These are phyloP conservation scores for Myrmecobius fasciatus DNA, from an alignment of 2,113 vertebrate genomes.

Conservation along the genomic window DNA sequence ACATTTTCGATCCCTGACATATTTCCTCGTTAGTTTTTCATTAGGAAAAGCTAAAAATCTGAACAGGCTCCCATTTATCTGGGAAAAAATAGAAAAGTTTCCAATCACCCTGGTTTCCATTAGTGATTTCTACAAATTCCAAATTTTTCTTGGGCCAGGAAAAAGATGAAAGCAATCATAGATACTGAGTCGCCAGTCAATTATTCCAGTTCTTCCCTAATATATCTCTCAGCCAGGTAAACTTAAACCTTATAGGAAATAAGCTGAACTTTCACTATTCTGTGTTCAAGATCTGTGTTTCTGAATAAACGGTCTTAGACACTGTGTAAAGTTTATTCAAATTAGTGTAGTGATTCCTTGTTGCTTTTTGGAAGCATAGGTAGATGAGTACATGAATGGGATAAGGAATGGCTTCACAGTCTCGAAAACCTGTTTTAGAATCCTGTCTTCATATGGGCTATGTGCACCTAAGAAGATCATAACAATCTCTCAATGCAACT, in stretches of 20 bases:
- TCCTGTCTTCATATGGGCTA: background rate
- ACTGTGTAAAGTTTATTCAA: background rate
- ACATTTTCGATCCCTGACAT: background rate
- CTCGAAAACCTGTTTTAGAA: background rate
- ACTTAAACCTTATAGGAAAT: background rate
- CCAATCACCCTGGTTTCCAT: slow-evolving; percentile 53
- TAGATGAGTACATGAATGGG: background rate
- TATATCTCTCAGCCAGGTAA: background rate
- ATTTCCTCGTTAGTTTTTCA: slow-evolving; percentile 31
- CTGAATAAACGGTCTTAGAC: background rate
- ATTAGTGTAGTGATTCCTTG: background rate
- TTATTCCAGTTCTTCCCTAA: background rate
- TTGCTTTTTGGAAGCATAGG: background rate
- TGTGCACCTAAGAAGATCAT: background rate
- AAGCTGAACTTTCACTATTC: background rate
- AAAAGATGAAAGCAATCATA: background rate
- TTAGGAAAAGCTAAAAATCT: slow-evolving; percentile 55
- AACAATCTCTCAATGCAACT: background rate
- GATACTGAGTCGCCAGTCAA: background rate
- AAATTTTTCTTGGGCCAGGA: background rate
- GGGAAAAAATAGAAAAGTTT: slow-evolving; percentile 32
- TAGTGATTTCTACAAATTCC: slow-evolving; percentile 24
- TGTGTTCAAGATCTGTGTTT: background rate
- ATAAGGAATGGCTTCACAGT: background rate
- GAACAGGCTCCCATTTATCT: slow-evolving; percentile 41